Evolutionary conservation across 2,113 vertebrate species (phyloP), one percentile per base, ranked within the genome.

Genomic region (Orthonyx spaldingii): DNA sequence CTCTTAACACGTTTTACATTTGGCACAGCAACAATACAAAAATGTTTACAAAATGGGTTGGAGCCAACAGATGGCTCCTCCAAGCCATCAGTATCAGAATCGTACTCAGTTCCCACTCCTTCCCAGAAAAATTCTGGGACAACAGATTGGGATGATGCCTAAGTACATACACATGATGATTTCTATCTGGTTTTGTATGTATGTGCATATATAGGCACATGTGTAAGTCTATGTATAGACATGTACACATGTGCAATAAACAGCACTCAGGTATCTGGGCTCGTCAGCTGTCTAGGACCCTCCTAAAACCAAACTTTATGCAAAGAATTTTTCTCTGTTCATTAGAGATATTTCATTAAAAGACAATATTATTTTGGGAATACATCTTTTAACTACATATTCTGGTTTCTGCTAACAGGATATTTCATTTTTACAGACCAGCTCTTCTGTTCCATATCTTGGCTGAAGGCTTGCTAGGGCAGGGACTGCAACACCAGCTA

Each of bases 1-100:
- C 89, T 75, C 61, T 83, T 86, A 95, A 90, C 94, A 94, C 60
- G 95, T 95, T 95, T 95, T 61, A 91, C n/a, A 94, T 94, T 87
- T 94, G 81, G 72, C 84, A 94, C 35, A 84, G 77, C 63, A 92
- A 92, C 87, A 94, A 96, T 89, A 87, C 41, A 81, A 93, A 94
- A 92, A 68, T 20, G 11, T 75, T 92, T 94, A 84, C 35, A 92
- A 92, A 89, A 41, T 87, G 93, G 89, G 63, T 69, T 53, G 39
- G 65, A 71, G 87, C 95, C 94, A 97, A 90, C 60, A 94, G 77
- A 94, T 87, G 84, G 69, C 77, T 96, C 56, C 84, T 91, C 56
- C 87, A 87, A 91, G 53, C 9, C 77, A 91, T 55, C 77, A 91
- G 47, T 56, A 88, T 82, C 80, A 82, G 84, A 93, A 82, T 65